Evolutionary conservation across 2,797 vertebrate species (phyloP), one percentile per base, ranked within the genome.

Genomic region (Adelosebastes latens): DNA sequence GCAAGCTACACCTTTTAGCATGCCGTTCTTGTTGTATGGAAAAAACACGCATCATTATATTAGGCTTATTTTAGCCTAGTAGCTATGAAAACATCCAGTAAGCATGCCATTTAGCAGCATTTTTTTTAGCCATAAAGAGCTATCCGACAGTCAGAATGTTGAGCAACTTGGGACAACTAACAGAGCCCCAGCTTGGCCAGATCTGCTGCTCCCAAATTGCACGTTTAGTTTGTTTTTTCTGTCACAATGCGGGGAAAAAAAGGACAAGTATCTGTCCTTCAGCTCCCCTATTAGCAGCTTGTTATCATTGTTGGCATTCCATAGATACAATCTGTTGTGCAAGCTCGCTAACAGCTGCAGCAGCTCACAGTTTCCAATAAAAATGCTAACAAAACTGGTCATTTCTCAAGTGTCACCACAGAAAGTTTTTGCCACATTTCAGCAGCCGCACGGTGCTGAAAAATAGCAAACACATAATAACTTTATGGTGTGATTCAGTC

Each of bases 201-300:
- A 55, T 22, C 52, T 55, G 52, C 52, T 55, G 8, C 20, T 52
- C 49, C 9, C 20, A n/a, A 52, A 52, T 52, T 55, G 7, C 6
- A 34, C 2, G 0, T 66, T 55, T 12, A 62, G 62, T 84, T 82
- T 86, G 71, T 77, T 84, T 88, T 77, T 87, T 58, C 61, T 29
- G 31, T 60, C 69, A 66, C 8, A 69, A 11, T 63, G 49, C 77
- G 67, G 46, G 46, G 1, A 14, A 68, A 63, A 79, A 63, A 46
- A 32, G 39, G 22, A 25, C 10, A 74, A 79, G 77, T 27, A 82
- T 76, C 46, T 79, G 68, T 59, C 75, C 70, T 80, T 83, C 68
- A 60, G 55, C 71, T 63, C 53, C 34, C 8, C 25, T 42, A 56
- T 74, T 58, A 79, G 60, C 56, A 74, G 81, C 76, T 36, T 72